Evolutionary conservation across 2,888 invertebrate genomes (phyloP).

Genomic region (Spisula subtruncata): DNA sequence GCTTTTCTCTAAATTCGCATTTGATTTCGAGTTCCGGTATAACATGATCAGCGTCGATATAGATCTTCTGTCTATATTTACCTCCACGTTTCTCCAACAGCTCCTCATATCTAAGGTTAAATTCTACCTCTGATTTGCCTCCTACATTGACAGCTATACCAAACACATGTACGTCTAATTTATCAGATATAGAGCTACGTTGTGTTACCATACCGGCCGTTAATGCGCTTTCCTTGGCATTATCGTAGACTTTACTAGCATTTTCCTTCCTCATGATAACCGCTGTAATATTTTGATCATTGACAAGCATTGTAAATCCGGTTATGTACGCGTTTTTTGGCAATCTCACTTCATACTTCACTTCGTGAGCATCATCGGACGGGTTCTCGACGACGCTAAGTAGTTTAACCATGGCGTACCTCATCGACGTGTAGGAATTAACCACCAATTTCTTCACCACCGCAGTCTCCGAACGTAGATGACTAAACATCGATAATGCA

Average conservation of each 20-base stretch:
- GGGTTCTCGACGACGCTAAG: conserved; percentile 31
- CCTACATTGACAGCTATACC: conserved; percentile 30
- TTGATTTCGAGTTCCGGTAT: conserved; percentile 26
- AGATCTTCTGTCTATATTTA: conserved; percentile 42
- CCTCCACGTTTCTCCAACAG: conserved; percentile 27
- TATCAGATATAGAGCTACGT: conserved; percentile 19
- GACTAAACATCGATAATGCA: neutral
- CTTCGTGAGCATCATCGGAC: neutral
- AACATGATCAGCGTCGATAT: conserved; percentile 22
- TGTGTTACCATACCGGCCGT: conserved; percentile 42
- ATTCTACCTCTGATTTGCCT: conserved; percentile 12
- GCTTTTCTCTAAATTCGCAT: conserved; percentile 39
- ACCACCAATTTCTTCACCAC: conserved; percentile 29
- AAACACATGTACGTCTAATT: conserved; percentile 36
- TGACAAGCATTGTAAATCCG: conserved; percentile 14
- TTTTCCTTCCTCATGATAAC: conserved; percentile 15
- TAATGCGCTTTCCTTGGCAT: conserved; percentile 17
- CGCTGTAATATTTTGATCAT: conserved; percentile 18
- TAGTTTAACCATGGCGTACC: conserved; percentile 45
- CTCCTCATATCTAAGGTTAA: conserved; percentile 45
- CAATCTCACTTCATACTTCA: conserved; percentile 39
- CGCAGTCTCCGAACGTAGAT: neutral
- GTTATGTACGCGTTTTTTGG: conserved; percentile 48
- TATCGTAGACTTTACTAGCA: conserved; percentile 24
- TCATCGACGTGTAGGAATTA: conserved; percentile 29